Percentiles rank a stretch among this genome's conserved stretches.
phyloP scores from a whole-genome alignment of 2,113 vertebrate genomes.

The Bambusicola thoracicus region DNA sequence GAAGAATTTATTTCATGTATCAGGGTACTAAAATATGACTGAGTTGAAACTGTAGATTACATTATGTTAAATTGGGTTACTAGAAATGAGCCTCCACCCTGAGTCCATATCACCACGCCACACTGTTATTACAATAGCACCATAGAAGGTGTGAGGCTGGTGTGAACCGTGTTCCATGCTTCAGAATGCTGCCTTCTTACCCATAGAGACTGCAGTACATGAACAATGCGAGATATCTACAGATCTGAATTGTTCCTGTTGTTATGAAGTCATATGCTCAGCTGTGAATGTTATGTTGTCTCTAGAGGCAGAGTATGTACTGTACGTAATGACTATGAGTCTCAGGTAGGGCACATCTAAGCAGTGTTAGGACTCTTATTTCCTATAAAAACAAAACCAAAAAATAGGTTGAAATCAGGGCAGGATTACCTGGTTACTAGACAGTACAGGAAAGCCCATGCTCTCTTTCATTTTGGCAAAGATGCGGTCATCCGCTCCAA shows the following conservation, averaged over 20 bases:
- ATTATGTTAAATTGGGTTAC: neutral
- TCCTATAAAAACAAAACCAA: neutral
- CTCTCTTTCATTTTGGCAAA: neutral
- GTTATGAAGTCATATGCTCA: neutral
- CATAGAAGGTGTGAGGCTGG: neutral
- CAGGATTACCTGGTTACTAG: neutral
- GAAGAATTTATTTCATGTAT: neutral
- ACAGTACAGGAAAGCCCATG: neutral
- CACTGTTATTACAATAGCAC: fast-evolving
- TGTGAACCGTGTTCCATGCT: neutral
- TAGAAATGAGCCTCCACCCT: neutral
- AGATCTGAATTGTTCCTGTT: neutral
- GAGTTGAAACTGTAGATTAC: neutral
- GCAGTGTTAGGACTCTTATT: neutral
- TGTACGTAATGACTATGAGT: neutral
- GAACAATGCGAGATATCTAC: neutral
- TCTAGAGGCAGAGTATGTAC: slow-evolving; percentile 5
- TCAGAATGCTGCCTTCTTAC: neutral
- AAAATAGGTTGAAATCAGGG: neutral
- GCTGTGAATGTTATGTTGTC: neutral
- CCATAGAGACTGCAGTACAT: neutral
- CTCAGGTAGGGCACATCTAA: neutral
- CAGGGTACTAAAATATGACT: neutral
- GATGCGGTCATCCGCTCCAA: neutral
- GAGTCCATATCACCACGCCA: neutral